Evolutionary conservation across 2,888 invertebrate genomes (phyloP), one percentile per base, ranked within the genome.

Genomic region (Bellardia bayeri): DNA sequence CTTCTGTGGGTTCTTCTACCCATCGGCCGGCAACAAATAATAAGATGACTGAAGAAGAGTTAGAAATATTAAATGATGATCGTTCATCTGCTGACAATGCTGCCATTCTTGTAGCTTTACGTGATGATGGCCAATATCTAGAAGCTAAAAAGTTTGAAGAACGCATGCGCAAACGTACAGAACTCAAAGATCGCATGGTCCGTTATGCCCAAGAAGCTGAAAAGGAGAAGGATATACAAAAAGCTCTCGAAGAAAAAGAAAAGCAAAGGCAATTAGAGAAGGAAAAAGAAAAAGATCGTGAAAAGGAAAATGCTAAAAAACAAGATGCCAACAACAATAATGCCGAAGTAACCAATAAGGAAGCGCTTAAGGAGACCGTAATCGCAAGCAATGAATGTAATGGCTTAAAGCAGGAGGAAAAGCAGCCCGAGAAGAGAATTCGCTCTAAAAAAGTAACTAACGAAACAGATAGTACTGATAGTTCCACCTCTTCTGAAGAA

Each of bases 171-270:
- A 96, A 96, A 90, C 95, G 97, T 54, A 97, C 97, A 91, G 97
- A 96, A 90, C 95, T 97, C 13, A 97, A 97, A 92, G 97, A 98
- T 92, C 94, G 98, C 85, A 97, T 97, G 87, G 95, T 96, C 94
- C 97, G 97, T 92, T 97, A 97, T 92, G 96, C 97, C 45, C 97
- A 96, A 66, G 94, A 97, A 89, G 97, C 97, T 90, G 96, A 97
- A 91, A 93, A 88, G 42, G 84, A 69, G 51, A 94, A 92, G 89
- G 90, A 91, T 75, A 88, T 80, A 23, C 80, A 78, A 78, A 86
- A 86, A 88, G 80, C 91, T 91, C 89, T 91, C 79, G 89, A 90
- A 68, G 90, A 85, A 64, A 89, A 84, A 78, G 90, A 54, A 81
- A 89, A 81, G 8, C 37, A 56, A 81, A 89, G 79, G 8, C 37